Percentiles rank a stretch among this genome's conserved stretches.
Evolutionary conservation across 2,888 invertebrate species (phyloP).

Genomic region (Mycogona germanica): DNA sequence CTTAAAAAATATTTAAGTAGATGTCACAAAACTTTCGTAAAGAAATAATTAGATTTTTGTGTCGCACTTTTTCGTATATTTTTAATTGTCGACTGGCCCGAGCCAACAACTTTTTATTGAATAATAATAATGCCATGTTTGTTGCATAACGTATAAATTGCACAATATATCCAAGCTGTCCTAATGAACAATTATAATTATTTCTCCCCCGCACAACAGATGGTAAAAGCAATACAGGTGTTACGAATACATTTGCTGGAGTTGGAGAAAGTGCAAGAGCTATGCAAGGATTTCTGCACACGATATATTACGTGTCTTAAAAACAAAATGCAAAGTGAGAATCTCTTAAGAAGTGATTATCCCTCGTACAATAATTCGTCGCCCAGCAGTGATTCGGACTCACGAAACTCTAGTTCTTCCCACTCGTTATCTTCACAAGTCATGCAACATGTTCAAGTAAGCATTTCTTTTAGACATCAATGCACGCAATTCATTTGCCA

Average conservation of each 20-base stretch:
- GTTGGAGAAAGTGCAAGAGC: slow-evolving; percentile 84
- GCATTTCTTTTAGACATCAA: too few species aligned
- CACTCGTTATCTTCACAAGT: slow-evolving; percentile 3
- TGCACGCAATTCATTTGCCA: too few species aligned
- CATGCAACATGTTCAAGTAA: slow-evolving; percentile 15
- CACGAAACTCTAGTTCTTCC: slow-evolving; percentile 17
- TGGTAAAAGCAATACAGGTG: slow-evolving; percentile 81
- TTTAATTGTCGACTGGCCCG: too few species aligned
- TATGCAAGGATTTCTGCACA: slow-evolving; percentile 90
- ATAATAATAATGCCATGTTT: too few species aligned
- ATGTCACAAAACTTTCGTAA: too few species aligned
- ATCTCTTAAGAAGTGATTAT: slow-evolving; percentile 66
- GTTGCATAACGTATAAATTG: too few species aligned
- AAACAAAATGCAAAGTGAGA: slow-evolving; percentile 79
- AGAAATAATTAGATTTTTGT: too few species aligned
- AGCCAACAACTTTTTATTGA: too few species aligned
- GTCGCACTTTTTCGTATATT: slow-evolving; percentile 25
- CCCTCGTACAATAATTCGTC: slow-evolving; percentile 21
- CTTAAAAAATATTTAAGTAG: too few species aligned
- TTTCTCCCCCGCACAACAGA: too few species aligned
- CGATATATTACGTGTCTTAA: slow-evolving; percentile 80
- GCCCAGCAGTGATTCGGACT: slow-evolving; percentile 21
- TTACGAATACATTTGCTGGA: slow-evolving; percentile 82
- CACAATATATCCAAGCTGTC: too few species aligned
- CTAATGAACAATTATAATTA: too few species aligned